Conservation (phyloP, 1,140 invertebrate genomes). For the Brachionus rotundiformis region DNA sequence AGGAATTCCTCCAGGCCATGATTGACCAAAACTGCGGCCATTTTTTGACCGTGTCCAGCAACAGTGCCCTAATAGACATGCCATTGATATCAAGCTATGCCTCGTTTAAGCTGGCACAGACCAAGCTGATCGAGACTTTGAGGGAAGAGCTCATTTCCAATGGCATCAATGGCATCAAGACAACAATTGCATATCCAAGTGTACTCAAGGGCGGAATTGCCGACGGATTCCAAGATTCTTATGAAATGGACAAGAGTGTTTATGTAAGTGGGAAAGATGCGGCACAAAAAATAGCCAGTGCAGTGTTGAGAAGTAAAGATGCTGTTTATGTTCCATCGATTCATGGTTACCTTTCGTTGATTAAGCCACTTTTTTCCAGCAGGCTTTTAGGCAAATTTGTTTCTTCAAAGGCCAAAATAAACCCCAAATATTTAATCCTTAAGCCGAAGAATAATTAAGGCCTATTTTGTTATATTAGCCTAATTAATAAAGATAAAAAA, state of each 20-base stretch:
- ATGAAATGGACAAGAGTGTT: neutral
- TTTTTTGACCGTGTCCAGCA: slow-evolving; percentile 45
- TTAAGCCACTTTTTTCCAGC: slow-evolving; percentile 24
- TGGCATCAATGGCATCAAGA: neutral
- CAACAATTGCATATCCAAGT: slow-evolving; percentile 27
- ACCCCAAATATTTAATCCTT: slow-evolving; percentile 30
- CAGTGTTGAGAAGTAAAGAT: slow-evolving; percentile 27
- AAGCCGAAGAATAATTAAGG: neutral
- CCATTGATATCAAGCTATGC: slow-evolving; percentile 30
- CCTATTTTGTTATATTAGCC: too few species aligned
- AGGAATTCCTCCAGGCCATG: slow-evolving; percentile 31
- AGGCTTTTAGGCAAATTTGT: slow-evolving; percentile 15
- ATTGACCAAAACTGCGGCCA: slow-evolving; percentile 25
- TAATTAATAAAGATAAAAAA: too few species aligned
- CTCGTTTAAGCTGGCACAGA: slow-evolving; percentile 41
- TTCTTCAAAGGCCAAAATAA: neutral
- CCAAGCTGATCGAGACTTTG: slow-evolving; percentile 28
- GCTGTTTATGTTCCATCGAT: slow-evolving; percentile 4
- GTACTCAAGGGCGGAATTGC: slow-evolving; percentile 36
- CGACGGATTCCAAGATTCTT: neutral
- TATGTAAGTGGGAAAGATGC: neutral
- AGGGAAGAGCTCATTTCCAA: slow-evolving; percentile 21
- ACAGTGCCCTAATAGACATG: neutral
- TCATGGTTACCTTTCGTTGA: neutral
- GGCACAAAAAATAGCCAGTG: neutral